Evolutionary conservation across 2,888 invertebrate genomes (phyloP).

Genomic region (Nectonema munidae): DNA sequence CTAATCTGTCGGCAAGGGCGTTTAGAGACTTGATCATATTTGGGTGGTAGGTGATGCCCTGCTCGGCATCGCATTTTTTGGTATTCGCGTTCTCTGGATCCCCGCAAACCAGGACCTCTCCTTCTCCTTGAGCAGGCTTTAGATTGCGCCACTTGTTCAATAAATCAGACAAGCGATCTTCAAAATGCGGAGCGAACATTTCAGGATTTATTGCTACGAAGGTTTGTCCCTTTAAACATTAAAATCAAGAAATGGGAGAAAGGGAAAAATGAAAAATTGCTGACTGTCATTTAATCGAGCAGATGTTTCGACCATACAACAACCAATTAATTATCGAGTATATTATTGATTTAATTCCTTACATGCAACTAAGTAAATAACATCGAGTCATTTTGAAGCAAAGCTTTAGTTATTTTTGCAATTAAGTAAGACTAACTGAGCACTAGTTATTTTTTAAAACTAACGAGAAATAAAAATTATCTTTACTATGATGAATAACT

Average conservation of each 20-base stretch:
- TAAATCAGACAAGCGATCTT: conserved; percentile 37
- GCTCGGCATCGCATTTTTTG: conserved; percentile 33
- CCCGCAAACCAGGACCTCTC: conserved; percentile 41
- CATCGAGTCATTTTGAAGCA: too few relatives aligned
- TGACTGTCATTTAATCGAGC: too few relatives aligned
- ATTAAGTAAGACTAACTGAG: too few relatives aligned
- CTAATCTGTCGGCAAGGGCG: too few relatives aligned
- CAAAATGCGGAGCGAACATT: conserved; percentile 45
- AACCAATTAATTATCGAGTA: neutral
- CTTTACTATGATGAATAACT: too few relatives aligned
- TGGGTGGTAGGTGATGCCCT: conserved; percentile 44
- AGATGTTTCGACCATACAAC: neutral
- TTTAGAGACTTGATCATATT: conserved; percentile 22
- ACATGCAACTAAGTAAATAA: too few relatives aligned
- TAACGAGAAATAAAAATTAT: too few relatives aligned
- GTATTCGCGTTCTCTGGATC: conserved; percentile 44
- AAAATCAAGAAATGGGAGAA: conserved; percentile 6
- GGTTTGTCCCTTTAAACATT: conserved; percentile 35
- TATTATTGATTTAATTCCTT: too few relatives aligned
- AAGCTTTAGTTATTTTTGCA: too few relatives aligned
- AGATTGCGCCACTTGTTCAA: conserved; percentile 35
- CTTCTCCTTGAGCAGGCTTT: conserved; percentile 29
- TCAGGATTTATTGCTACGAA: conserved; percentile 53
- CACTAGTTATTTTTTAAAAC: too few relatives aligned
- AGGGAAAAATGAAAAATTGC: neutral